Percentiles rank a stretch among this genome's conserved stretches.
Evolutionary conservation across 2,113 vertebrate genomes (phyloP).

Genomic region (Scopus umbretta): DNA sequence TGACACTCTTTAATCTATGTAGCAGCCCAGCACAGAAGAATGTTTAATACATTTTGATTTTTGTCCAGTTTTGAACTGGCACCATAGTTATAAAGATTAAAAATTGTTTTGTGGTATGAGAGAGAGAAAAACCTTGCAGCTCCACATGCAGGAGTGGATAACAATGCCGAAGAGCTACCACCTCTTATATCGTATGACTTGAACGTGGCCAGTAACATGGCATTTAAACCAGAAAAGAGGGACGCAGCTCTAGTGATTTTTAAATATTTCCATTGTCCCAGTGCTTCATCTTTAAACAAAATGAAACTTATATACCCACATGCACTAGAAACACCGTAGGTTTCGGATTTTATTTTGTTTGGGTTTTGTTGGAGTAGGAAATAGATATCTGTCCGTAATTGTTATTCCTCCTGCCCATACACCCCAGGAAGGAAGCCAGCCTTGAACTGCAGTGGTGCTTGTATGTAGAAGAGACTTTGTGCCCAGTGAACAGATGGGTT

Average conservation of each 20-base stretch:
- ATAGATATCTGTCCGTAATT: background rate
- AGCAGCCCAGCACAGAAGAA: background rate
- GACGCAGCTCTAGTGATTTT: background rate
- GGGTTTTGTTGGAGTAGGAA: background rate
- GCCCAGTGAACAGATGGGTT: background rate
- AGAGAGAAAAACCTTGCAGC: background rate
- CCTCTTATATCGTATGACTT: background rate
- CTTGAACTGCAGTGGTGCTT: background rate
- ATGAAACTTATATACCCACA: background rate
- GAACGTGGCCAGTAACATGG: background rate
- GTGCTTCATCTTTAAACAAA: background rate
- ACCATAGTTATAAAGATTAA: fast-evolving
- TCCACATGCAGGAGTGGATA: background rate
- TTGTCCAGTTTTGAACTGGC: background rate
- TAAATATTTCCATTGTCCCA: background rate
- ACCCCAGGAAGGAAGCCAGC: background rate
- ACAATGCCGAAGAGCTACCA: background rate
- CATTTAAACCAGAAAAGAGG: background rate
- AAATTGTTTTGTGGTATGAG: background rate
- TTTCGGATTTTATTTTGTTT: background rate
- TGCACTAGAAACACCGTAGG: background rate
- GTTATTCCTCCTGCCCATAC: background rate
- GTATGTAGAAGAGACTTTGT: background rate
- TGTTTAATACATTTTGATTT: background rate
- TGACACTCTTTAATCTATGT: background rate